Evolutionary conservation across 2,113 vertebrate species (phyloP), one percentile per base, ranked within the genome.

Genomic region (Scalopus aquaticus): DNA sequence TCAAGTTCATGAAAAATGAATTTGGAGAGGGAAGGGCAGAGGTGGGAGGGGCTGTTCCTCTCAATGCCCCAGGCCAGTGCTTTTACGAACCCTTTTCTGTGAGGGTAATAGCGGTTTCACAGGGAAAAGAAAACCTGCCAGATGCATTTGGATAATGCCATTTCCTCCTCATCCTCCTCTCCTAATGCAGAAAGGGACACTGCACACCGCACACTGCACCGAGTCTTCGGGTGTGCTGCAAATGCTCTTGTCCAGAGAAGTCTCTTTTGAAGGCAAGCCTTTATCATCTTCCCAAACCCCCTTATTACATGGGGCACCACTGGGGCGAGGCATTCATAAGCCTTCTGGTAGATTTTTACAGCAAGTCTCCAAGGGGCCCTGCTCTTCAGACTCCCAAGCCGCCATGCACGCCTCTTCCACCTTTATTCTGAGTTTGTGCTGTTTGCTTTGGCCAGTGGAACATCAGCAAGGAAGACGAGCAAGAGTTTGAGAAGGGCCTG

Each of bases 231-330:
- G 46, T 56, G 64, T 93, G 58, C 20, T 65, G 56, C 10, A 62
- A 37, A 22, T 9, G 56, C 7, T 62, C 81, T 51, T 58, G 22
- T 46, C 35, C 39, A 76, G 37, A 44, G 22, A 86, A 42, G 51
- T 51, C 7, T 30, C 17, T 79, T 76, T 46, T 35, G 7, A 74
- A 73, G 51, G 28, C 35, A 77, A 70, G 35, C 0, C 20, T 64
- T n/a, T 20, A 16, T 12, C 15, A 11, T 79, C 46, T 70, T 73
- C 24, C 17, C 37, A 46, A 35, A 44, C 32, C 54, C 24, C 5
- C 15, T n/a, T 15, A 5, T 3, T 19, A 20, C 4, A 22, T 1
- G 3, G n/a, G 69, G 5, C 3, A 9, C 5, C 15, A 6, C 4
- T 24, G 9, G 60, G 17, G 7, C 2, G 30, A 12, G 0, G 11